A percentile compares a stretch with the other conserved stretches of the same genome.
These are phyloP conservation scores for Rhabdophis nuchalis DNA, from an alignment of 2,797 vertebrate genomes.

Conservation along the genomic window DNA sequence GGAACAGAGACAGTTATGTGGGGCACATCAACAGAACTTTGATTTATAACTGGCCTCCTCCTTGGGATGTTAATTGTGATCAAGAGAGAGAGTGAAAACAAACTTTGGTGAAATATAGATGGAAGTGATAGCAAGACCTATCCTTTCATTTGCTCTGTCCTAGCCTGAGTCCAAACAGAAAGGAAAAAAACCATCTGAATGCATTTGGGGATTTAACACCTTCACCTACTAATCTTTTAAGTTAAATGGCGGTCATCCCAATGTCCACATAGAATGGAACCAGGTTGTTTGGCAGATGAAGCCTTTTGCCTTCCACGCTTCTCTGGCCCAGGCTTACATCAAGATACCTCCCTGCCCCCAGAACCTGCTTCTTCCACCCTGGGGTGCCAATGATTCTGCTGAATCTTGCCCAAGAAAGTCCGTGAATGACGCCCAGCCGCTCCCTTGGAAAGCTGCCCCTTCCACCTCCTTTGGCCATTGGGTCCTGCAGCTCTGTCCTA, in stretches of 20 bases:
- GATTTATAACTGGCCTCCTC: constrained; percentile 66
- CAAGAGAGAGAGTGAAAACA: constrained; percentile 54
- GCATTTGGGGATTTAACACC: neutral
- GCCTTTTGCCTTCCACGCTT: no score
- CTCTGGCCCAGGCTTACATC: neutral
- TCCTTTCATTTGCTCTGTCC: neutral
- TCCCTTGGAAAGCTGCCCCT: neutral
- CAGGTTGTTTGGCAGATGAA: neutral
- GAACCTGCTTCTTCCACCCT: neutral
- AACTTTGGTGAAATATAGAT: constrained; percentile 55
- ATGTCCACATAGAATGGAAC: neutral
- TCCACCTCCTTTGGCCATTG: neutral
- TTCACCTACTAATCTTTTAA: no score
- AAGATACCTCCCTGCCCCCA: neutral
- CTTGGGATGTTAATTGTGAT: constrained; percentile 65
- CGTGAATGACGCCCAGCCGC: neutral
- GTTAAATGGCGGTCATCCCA: neutral
- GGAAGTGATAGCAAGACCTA: constrained; percentile 11
- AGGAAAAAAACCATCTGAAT: accelerated
- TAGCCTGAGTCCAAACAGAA: neutral
- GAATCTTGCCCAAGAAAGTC: neutral
- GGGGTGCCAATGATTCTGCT: neutral
- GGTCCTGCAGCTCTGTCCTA: no score
- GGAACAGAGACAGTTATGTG: neutral
- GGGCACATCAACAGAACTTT: constrained; percentile 69